Conservation (phyloP, 2,797 vertebrate species). For the Liparis tanakae region DNA sequence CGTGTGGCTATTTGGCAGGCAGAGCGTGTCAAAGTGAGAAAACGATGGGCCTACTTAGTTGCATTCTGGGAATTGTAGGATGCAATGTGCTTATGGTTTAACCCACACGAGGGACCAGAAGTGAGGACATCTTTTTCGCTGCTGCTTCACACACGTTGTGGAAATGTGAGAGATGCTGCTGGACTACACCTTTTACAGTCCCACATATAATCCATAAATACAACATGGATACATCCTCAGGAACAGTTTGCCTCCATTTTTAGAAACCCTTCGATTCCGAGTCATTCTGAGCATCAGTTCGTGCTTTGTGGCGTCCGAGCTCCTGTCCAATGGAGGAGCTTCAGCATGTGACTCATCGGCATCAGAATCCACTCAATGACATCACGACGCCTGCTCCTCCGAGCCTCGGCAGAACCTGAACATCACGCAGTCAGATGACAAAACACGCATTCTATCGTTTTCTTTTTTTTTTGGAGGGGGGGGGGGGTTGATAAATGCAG, state of each 20-base stretch:
- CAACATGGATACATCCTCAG: neutral
- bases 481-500: conserved; percentile 11
- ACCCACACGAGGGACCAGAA: neutral
- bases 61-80: conserved; percentile 16
- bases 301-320: conserved; percentile 48
- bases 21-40: neutral
- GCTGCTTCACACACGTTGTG: no score
- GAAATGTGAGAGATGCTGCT: neutral
- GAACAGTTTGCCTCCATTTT: conserved; percentile 1
- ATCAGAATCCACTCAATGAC: conserved; percentile 75
- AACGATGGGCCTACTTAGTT: neutral
- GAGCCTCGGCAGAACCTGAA: conserved; percentile 37
- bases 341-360: conserved; percentile 80
- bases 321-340: conserved; percentile 69
- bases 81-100: neutral
- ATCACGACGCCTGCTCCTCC: conserved; percentile 74
- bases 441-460: neutral
- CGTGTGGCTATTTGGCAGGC: neutral
- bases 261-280: conserved; percentile 1
- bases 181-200: neutral
- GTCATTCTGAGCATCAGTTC: conserved; percentile 4
- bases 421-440: conserved; percentile 9
- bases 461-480: neutral
- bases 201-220: neutral
- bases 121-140: neutral